These are phyloP conservation scores for Hipparchia semele DNA, from an alignment of 2,888 invertebrate genomes.

Conservation along the genomic window DNA sequence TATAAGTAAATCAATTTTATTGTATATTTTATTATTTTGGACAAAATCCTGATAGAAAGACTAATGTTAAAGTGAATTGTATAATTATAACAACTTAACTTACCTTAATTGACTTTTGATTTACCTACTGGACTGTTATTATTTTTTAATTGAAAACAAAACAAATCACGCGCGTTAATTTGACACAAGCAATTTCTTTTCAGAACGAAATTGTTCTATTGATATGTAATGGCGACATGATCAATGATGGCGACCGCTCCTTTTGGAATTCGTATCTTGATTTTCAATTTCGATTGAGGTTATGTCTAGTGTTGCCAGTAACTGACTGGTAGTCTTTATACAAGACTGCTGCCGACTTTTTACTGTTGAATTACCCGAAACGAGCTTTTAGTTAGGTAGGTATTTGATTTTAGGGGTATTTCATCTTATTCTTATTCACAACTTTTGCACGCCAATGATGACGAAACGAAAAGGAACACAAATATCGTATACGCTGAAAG, in stretches of 20 bases:
- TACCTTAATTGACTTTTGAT: conserved; percentile 20
- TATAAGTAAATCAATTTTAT: too few species aligned
- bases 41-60: too few species aligned
- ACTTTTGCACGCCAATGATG: too few species aligned
- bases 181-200: conserved; percentile 69
- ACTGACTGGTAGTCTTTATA: too few species aligned
- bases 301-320: neutral
- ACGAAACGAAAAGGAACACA: too few species aligned
- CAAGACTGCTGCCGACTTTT: too few species aligned
- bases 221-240: conserved; percentile 65
- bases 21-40: neutral
- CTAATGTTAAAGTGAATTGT: neutral
- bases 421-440: too few species aligned
- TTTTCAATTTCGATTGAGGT: conserved; percentile 15
- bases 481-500: too few species aligned
- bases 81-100: conserved; percentile 10
- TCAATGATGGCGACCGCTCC: conserved; percentile 57
- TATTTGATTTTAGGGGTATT: too few species aligned
- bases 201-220: conserved; percentile 46
- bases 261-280: neutral
- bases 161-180: conserved; percentile 57
- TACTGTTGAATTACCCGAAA: too few species aligned
- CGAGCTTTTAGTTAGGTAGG: too few species aligned
- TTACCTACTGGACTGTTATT: neutral
- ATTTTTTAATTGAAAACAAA: conserved; percentile 30